Evolutionary conservation across 92 coral and sea anemone genomes (phyloP).

Genomic region (Virgularia gustaviana): DNA sequence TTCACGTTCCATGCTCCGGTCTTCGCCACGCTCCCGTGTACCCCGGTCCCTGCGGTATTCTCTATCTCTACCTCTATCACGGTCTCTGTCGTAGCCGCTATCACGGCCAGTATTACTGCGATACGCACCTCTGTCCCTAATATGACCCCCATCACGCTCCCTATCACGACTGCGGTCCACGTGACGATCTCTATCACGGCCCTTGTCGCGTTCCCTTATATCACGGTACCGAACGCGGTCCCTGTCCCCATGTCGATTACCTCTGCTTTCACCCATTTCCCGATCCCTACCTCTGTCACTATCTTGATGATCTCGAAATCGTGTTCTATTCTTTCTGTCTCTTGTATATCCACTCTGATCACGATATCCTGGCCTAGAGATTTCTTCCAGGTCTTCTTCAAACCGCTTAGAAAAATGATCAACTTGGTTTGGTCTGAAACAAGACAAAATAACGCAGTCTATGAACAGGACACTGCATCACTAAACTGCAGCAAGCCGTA

Average conservation of each 20-base stretch:
- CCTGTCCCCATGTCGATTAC: neutral
- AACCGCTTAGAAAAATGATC: slow-evolving; percentile 1
- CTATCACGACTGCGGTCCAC: neutral
- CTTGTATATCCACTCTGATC: slow-evolving; percentile 28
- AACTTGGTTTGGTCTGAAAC: slow-evolving; percentile 22
- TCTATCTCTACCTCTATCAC: slow-evolving; percentile 39
- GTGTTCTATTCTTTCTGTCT: neutral
- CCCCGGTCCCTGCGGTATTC: slow-evolving; percentile 28
- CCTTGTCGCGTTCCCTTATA: neutral
- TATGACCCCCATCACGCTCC: slow-evolving; percentile 44
- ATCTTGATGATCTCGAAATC: slow-evolving; percentile 14
- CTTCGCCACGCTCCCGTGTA: slow-evolving; percentile 50
- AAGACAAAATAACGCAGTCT: neutral
- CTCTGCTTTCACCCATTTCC: neutral
- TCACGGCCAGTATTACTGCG: slow-evolving; percentile 38
- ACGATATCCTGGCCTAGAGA: slow-evolving; percentile 17
- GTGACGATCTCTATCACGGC: slow-evolving; percentile 24
- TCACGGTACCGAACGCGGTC: neutral
- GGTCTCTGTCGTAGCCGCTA: neutral
- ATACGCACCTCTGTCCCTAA: slow-evolving; percentile 24
- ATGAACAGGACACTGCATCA: neutral
- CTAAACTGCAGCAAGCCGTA: neutral
- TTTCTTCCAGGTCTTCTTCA: slow-evolving; percentile 33
- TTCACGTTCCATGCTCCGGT: slow-evolving; percentile 41
- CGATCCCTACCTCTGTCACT: slow-evolving; percentile 16